Evolutionary conservation across 2,113 vertebrate species (phyloP).

Genomic region (Oryctolagus cuniculus): mOryCun1.1 NC_091438.1:91234001-91234500

Average conservation of each 20-base stretch:
- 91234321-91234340: neutral
- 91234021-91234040: neutral
- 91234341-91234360: neutral
- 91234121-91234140: neutral
- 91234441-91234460: neutral
- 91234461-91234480: neutral
- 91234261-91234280: neutral
- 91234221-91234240: neutral
- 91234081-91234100: neutral
- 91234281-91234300: conserved; percentile 15
- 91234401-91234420: neutral
- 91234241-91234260: neutral
- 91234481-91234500: neutral
- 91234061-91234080: neutral
- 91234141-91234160: neutral
- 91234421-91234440: neutral
- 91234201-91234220: neutral
- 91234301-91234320: neutral
- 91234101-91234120: neutral
- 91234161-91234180: neutral
- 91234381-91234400: conserved; percentile 18
- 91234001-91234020: neutral
- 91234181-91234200: neutral
- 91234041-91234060: neutral
- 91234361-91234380: neutral